Conservation (phyloP, 2,888 invertebrate species). For the Platerodrilus igneus region DNA sequence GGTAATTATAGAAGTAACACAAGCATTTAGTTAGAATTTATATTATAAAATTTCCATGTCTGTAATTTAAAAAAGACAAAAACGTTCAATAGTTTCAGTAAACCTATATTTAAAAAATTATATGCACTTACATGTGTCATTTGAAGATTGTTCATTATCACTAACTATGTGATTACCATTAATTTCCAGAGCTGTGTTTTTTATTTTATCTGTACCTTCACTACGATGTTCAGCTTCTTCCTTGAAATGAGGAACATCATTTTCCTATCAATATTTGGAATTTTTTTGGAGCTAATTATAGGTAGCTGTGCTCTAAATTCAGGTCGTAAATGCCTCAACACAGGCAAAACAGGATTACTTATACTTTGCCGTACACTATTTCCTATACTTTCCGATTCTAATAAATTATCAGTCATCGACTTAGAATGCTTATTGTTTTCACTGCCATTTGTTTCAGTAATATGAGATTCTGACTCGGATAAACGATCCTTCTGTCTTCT, state of each 20-base stretch:
- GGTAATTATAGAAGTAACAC: too few species aligned
- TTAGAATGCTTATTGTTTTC: constrained; percentile 34
- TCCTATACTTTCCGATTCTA: constrained; percentile 28
- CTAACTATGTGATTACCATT: background rate
- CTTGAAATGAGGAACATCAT: constrained; percentile 20
- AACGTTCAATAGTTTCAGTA: too few species aligned
- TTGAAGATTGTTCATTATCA: too few species aligned
- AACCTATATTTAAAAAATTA: too few species aligned
- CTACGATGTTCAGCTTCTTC: background rate
- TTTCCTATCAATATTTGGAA: too few species aligned
- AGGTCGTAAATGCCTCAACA: constrained; percentile 75
- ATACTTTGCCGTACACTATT: constrained; percentile 45
- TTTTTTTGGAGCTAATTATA: constrained; percentile 59
- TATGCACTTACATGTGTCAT: too few species aligned
- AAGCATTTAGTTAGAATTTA: too few species aligned
- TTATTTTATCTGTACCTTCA: background rate
- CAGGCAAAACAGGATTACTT: constrained; percentile 60
- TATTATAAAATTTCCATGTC: too few species aligned
- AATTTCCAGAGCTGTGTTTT: background rate
- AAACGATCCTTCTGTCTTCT: constrained; percentile 43
- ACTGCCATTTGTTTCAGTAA: too few species aligned
- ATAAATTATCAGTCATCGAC: constrained; percentile 30
- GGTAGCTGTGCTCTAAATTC: constrained; percentile 83
- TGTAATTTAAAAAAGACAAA: too few species aligned
- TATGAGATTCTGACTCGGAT: constrained; percentile 18